Base-by-base conservation (phyloP, 2,113 vertebrate species). In the Bettongia penicillata region DNA sequence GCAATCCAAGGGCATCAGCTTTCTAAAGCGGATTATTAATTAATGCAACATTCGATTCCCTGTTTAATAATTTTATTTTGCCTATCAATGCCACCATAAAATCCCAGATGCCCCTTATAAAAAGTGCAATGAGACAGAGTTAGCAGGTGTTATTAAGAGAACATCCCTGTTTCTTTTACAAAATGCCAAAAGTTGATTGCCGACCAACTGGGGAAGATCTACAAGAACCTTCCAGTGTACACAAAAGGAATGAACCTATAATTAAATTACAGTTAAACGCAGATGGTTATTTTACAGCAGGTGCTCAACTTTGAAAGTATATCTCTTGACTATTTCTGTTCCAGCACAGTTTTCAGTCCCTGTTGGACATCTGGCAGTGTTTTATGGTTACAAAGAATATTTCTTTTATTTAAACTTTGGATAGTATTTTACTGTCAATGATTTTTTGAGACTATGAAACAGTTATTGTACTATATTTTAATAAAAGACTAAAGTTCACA, bases 191-290 rank as follows among this genome's bases (percentile, higher is more conserved):
- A 98, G 92, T 97, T 98, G 98, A 98, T 98, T 98, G 97, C 97
- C 92, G 31, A 98, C 97, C 98, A 98, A 97, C 96, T 96, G 96
- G 96, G 98, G 97, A 97, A 98, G 97, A 98, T 98, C 98, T 98
- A 48, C 96, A 98, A 98, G 97, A 98, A 97, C 95, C 95, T 98
- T 98, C 97, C 91, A 97, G 96, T 97, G 95, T 97, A 98, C 97
- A 98, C 98, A 98, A 98, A 99, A 98, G 96, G 95, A 98, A 98
- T 98, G 95, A 98, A 97, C 96, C 97, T 97, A 98, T 99, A 98
- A 99, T 99, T 99, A 99, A 99, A 99, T 99, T 99, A 99, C 97
- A 98, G 97, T 98, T 98, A 98, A 98, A 98, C 98, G 98, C 99
- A 98, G 98, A 99, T 98, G 99, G 98, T 98, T 98, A 98, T 98